Conservation (phyloP, 2,888 invertebrate species). For the Torymus tubicola region DNA sequence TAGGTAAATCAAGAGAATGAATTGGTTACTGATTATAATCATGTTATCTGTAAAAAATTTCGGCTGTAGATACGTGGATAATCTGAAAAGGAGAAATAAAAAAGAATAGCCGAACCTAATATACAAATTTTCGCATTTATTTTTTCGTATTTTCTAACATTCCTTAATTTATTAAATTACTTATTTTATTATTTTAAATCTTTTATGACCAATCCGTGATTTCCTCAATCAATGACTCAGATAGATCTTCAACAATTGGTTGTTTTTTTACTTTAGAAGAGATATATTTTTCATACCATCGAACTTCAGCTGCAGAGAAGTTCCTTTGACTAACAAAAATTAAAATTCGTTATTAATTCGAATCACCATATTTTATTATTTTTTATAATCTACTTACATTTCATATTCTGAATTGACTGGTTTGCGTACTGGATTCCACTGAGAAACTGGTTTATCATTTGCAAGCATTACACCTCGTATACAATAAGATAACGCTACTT, state of each 20-base stretch:
- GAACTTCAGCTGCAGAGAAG: conserved; percentile 67
- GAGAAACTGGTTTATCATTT: conserved; percentile 83
- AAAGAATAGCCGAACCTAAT: conserved; percentile 40
- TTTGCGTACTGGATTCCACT: conserved; percentile 85
- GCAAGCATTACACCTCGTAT: conserved; percentile 85
- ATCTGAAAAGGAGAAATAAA: conserved; percentile 53
- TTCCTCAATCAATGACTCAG: conserved; percentile 61
- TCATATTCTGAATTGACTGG: conserved; percentile 63
- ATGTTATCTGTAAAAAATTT: conserved; percentile 57
- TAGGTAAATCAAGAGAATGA: conserved; percentile 46
- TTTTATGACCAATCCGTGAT: conserved; percentile 57
- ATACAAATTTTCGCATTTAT: conserved; percentile 34
- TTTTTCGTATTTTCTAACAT: conserved; percentile 23
- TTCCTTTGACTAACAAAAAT: conserved; percentile 66
- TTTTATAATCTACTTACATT: conserved; percentile 60
- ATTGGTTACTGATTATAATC: conserved; percentile 56
- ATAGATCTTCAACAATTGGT: conserved; percentile 55
- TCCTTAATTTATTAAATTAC: background rate
- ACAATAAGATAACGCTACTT: conserved; percentile 70
- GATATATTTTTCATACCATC: conserved; percentile 66
- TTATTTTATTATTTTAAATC: background rate
- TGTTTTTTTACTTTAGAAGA: conserved; percentile 64
- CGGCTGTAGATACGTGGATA: conserved; percentile 49
- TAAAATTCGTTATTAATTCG: conserved; percentile 14
- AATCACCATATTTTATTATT: conserved; percentile 7